Percentiles rank a stretch among this genome's conserved stretches.
Evolutionary conservation across 2,888 invertebrate genomes (phyloP).

Genomic region (Acleris cristana): DNA sequence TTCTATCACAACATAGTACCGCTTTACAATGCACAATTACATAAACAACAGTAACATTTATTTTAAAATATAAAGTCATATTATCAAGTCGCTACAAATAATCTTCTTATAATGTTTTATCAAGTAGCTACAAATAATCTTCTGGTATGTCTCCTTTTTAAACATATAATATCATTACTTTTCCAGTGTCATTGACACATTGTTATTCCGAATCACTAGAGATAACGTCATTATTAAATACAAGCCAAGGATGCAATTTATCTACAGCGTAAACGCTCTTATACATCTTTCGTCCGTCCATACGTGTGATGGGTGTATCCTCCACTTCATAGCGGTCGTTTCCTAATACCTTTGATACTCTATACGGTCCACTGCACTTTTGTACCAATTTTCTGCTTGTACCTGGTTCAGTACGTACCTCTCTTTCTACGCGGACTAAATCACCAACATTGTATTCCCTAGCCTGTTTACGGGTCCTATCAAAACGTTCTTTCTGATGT

Average conservation of each 20-base stretch:
- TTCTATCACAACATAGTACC: too few relatives aligned
- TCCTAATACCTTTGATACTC: neutral
- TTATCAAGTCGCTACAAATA: too few relatives aligned
- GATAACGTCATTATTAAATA: conserved; percentile 18
- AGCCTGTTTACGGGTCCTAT: conserved; percentile 30
- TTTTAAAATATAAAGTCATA: too few relatives aligned
- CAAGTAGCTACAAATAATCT: too few relatives aligned
- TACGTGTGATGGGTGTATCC: conserved; percentile 10
- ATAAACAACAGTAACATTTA: too few relatives aligned
- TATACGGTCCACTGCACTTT: conserved; percentile 37
- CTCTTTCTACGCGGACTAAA: conserved; percentile 39
- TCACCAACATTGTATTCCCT: conserved; percentile 37
- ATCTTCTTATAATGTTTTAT: too few relatives aligned
- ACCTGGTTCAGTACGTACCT: conserved; percentile 22
- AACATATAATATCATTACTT: too few relatives aligned
- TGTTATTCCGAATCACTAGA: conserved; percentile 25
- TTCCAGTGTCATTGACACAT: too few relatives aligned
- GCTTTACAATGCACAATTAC: too few relatives aligned
- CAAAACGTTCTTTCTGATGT: conserved; percentile 38
- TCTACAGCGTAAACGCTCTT: conserved; percentile 5
- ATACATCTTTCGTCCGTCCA: conserved; percentile 2
- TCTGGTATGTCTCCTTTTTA: too few relatives aligned
- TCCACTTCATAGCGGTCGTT: conserved; percentile 27
- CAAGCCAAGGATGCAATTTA: conserved; percentile 16
- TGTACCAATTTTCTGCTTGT: conserved; percentile 36